Evolutionary conservation across 2,797 vertebrate genomes (phyloP).

Genomic region (Pantherophis vulpinus): DNA sequence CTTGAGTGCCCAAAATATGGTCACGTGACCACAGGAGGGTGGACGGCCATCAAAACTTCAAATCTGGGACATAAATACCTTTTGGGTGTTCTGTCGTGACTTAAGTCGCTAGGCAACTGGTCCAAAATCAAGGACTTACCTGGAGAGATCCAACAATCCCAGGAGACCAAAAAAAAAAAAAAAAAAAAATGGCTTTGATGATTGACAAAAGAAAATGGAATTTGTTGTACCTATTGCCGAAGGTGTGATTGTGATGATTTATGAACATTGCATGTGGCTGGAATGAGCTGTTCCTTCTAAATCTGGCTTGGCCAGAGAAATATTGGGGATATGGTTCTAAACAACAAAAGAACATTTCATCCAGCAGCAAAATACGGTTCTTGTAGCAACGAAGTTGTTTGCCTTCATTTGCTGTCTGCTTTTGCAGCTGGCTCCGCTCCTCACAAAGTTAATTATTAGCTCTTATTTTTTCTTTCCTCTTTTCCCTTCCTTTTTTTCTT

Average conservation of each 20-base stretch:
- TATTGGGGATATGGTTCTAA: background rate
- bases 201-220: background rate
- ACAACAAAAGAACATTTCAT: conserved; percentile 29
- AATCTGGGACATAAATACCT: background rate
- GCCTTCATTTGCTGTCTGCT: conserved; percentile 23
- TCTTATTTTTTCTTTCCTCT: background rate
- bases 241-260: conserved; percentile 20
- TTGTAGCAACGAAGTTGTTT: conserved; percentile 14
- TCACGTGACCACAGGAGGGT: background rate
- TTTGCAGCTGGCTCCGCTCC: conserved; percentile 15
- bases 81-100: background rate
- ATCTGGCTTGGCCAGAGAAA: background rate
- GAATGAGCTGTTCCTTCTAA: background rate
- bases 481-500: background rate
- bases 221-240: background rate
- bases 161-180: background rate
- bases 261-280: background rate
- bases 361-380: background rate
- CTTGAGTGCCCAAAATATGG: background rate
- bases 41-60: background rate
- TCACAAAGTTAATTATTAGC: conserved; percentile 13
- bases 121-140: background rate
- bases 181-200: background rate
- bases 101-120: background rate
- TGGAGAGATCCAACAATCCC: conserved; percentile 12